Evolutionary conservation across 2,797 vertebrate genomes (phyloP), one percentile per base, ranked within the genome.

Genomic region (Chaunax sp.): DNA sequence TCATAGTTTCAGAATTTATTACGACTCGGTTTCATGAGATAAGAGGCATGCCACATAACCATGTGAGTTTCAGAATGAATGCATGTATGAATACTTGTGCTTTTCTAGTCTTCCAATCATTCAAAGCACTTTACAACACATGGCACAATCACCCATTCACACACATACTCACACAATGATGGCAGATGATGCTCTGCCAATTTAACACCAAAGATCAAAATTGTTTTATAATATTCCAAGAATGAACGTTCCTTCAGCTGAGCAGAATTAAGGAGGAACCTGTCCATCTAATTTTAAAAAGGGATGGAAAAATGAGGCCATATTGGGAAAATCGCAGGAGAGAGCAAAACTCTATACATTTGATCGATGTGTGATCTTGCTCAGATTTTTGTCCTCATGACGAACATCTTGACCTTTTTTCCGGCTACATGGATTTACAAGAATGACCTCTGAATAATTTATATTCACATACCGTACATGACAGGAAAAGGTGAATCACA

Each of bases 341-440:
- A 35, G 33, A 2, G 28, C 28, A 30, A 30, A 30, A 37, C 10
- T 3, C 10, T 18, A 18, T 6, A 11, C 1, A 7, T 12, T 13
- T 43, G 58, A 28, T 38, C 16, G n/a, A 0, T 54, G 35, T 62
- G 22, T 50, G 65, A 72, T 66, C 2, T 18, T n/a, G 41, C 26
- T 71, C 38, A 28, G 19, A n/a, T 50, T 15, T 50, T 37, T 52
- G 59, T 67, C 69, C 38, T 70, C 41, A 22, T 26, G 25, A 6
- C 22, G 25, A 23, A 33, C 5, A 10, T 72, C 56, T 33, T 38
- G 41, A 69, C 57, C 55, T 64, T 72, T 35, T 28, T 41, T 41
- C 14, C n/a, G 40, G 53, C 47, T 56, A 5, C 25, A n/a, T 41
- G 28, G 57, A 64, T 65, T 64, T 40, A 61, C 47, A 33, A 73